These are phyloP conservation scores for Delichon dasypus DNA, from an alignment of 2,797 vertebrate genomes.

Conservation along the genomic window DNA sequence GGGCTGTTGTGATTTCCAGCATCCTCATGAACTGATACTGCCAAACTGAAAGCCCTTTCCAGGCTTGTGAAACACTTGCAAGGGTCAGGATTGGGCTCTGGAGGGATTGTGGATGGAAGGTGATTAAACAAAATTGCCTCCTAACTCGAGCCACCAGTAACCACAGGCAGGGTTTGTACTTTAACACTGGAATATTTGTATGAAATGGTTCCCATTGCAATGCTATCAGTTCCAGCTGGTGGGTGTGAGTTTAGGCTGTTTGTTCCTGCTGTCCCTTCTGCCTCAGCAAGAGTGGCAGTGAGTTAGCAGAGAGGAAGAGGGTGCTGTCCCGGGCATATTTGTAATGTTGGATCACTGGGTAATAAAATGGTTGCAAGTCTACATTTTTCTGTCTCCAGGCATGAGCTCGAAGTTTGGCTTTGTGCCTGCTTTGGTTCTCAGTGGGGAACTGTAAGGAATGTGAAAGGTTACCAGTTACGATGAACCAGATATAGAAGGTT, in stretches of 20 bases:
- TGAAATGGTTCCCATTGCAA: not conserved
- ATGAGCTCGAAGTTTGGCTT: not conserved
- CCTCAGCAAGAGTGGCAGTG: not conserved
- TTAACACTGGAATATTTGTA: not conserved
- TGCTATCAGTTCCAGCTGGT: not conserved
- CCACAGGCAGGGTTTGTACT: not conserved
- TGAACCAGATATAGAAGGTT: not conserved
- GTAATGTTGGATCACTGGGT: not conserved
- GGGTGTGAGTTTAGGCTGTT: not conserved
- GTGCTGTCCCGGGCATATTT: not conserved
- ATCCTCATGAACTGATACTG: not conserved
- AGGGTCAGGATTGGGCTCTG: not conserved
- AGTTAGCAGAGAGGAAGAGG: not conserved
- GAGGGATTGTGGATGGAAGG: not conserved
- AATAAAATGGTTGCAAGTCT: not conserved
- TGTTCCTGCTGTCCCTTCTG: not conserved
- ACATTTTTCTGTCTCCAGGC: not conserved
- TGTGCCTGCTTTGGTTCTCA: not conserved
- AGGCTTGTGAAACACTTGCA: not conserved
- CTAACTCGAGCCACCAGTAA: not conserved
- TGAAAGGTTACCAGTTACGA: not conserved
- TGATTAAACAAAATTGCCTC: not conserved
- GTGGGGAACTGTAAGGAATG: not conserved
- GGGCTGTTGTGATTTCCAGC: not conserved
- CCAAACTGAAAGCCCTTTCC: not conserved